phyloP scores from a whole-genome alignment of 2,888 invertebrate species.

The Thysanoteuthis rhombus region DNA sequence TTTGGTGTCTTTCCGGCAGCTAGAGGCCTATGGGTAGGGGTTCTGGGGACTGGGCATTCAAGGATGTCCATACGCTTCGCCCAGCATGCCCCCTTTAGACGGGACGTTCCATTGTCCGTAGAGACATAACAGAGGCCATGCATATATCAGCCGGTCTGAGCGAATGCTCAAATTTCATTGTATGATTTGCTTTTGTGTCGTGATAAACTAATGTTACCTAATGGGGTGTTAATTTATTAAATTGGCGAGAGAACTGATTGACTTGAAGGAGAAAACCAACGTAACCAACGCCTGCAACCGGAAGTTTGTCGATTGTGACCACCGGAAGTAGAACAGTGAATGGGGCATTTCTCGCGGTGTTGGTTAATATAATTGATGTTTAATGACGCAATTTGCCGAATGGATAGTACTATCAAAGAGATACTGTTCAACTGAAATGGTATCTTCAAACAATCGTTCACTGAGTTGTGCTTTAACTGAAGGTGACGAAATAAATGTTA shows the following conservation, averaged over 20 bases:
- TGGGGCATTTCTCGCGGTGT: not conserved
- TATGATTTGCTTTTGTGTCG: not conserved
- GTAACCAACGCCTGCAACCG: not conserved
- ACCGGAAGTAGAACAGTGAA: not conserved
- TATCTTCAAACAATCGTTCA: not conserved
- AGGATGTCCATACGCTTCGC: too few relatives aligned
- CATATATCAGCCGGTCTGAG: too few relatives aligned
- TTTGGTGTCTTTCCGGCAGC: too few relatives aligned
- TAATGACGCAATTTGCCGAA: not conserved
- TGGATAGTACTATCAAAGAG: not conserved
- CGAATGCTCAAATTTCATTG: not conserved
- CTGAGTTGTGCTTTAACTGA: not conserved
- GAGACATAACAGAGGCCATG: too few relatives aligned
- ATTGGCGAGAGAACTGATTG: not conserved
- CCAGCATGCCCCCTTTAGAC: too few relatives aligned
- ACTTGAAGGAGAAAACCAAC: not conserved
- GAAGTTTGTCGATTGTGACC: not conserved
- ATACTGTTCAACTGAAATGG: not conserved
- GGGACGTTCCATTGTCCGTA: too few relatives aligned
- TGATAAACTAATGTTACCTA: not conserved
- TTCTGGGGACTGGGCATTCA: too few relatives aligned
- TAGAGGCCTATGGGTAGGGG: too few relatives aligned
- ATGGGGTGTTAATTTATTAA: not conserved
- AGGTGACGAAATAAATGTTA: not conserved
- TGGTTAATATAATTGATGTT: not conserved